phyloP scores from a whole-genome alignment of 2,113 vertebrate species.

The Phrynosoma platyrhinos region DNA sequence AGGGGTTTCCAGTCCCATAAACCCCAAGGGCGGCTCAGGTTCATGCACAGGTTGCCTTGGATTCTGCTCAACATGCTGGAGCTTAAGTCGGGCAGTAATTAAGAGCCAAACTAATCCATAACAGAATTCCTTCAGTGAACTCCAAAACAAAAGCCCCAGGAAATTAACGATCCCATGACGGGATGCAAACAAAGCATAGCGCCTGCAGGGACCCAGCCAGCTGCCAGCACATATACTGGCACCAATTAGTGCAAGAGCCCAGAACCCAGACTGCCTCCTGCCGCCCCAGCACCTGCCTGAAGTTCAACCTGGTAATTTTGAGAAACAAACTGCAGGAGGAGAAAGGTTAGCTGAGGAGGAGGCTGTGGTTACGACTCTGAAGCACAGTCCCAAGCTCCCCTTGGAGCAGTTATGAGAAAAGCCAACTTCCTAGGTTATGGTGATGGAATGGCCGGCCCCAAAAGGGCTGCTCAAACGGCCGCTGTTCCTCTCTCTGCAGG shows the following conservation, averaged over 20 bases:
- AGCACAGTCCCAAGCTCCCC: neutral
- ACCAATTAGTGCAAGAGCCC: slow-evolving; percentile 57
- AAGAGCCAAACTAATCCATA: slow-evolving; percentile 49
- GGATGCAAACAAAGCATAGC: slow-evolving; percentile 52
- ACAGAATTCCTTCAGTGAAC: slow-evolving; percentile 46
- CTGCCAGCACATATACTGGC: slow-evolving; percentile 47
- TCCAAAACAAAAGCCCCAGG: slow-evolving; percentile 35
- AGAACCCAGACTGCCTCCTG: neutral
- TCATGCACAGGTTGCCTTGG: slow-evolving; percentile 9
- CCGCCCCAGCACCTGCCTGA: slow-evolving; percentile 13
- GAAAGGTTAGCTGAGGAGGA: neutral
- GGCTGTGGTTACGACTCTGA: neutral
- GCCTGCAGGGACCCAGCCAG: slow-evolving; percentile 43
- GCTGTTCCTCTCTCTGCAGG: neutral
- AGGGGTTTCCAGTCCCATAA: too few relatives aligned
- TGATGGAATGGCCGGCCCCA: too few relatives aligned
- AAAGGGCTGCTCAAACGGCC: neutral
- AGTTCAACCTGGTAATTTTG: neutral
- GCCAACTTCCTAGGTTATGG: accelerated
- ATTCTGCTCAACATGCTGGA: slow-evolving; percentile 12
- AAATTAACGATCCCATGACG: slow-evolving; percentile 58
- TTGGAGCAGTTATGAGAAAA: neutral
- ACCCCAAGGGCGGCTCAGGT: neutral
- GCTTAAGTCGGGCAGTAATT: slow-evolving; percentile 29
- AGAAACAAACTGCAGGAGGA: slow-evolving; percentile 13